These are phyloP conservation scores for Porites rus DNA, from an alignment of 92 coral and sea anemone genomes.

Conservation along the genomic window DNA sequence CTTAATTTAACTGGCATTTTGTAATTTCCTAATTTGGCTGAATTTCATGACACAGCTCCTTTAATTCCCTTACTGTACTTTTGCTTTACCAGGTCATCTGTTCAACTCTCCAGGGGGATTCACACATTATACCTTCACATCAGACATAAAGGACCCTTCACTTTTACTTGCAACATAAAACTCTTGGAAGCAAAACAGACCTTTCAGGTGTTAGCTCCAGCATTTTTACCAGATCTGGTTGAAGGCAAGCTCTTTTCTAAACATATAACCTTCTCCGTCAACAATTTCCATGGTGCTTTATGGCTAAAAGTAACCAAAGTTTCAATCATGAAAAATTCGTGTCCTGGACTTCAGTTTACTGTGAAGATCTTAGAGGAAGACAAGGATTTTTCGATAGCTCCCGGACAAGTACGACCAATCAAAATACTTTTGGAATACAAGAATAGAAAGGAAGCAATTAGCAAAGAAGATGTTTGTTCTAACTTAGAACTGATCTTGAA, in stretches of 20 bases:
- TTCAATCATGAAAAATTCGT: conserved; percentile 47
- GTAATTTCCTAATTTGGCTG: not conserved
- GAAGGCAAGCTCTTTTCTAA: conserved; percentile 85
- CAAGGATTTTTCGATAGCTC: conserved; percentile 74
- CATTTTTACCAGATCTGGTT: conserved; percentile 89
- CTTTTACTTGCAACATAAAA: conserved; percentile 70
- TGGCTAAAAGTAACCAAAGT: conserved; percentile 86
- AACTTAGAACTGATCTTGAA: conserved; percentile 61
- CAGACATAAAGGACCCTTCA: conserved; percentile 78
- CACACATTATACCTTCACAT: conserved; percentile 84
- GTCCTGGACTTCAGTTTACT: conserved; percentile 33
- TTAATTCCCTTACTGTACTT: not conserved
- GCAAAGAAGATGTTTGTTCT: conserved; percentile 12
- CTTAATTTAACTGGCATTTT: too few species aligned
- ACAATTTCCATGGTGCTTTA: conserved; percentile 70
- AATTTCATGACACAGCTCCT: not conserved
- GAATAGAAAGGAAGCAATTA: conserved; percentile 25
- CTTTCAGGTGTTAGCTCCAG: conserved; percentile 64
- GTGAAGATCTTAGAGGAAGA: conserved; percentile 50
- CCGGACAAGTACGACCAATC: conserved; percentile 86
- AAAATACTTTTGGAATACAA: conserved; percentile 66
- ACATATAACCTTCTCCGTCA: conserved; percentile 73
- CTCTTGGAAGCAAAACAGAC: conserved; percentile 59
- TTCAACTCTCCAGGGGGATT: conserved; percentile 79
- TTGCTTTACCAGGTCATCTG: conserved; percentile 76